A percentile compares a stretch with the other conserved stretches of the same genome.
These are phyloP conservation scores for Hydrocynus forskahlii DNA, from an alignment of 2,797 vertebrate species.

Conservation along the genomic window DNA sequence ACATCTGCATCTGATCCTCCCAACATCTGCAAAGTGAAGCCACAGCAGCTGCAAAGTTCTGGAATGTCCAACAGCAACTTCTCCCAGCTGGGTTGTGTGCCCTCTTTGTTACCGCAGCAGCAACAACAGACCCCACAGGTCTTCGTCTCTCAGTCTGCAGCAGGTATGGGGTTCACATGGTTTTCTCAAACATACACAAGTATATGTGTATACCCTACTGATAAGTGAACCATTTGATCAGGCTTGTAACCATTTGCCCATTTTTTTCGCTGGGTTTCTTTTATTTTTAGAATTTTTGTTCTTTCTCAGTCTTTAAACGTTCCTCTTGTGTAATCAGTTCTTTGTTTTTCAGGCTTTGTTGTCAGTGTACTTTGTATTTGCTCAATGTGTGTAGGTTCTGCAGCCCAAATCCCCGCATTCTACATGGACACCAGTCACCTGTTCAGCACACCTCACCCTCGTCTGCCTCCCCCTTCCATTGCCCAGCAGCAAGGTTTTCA, in stretches of 20 bases:
- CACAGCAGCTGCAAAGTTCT: slow-evolving; percentile 91
- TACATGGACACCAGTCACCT: slow-evolving; percentile 99
- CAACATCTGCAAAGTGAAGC: slow-evolving; percentile 99
- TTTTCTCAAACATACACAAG: background rate
- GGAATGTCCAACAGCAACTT: slow-evolving; percentile 82
- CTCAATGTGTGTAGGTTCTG: slow-evolving; percentile 73
- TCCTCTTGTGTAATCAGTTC: background rate
- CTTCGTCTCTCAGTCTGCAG: slow-evolving; percentile 97
- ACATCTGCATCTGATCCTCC: slow-evolving; percentile 95
- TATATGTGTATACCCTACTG: too few relatives aligned
- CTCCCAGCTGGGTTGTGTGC: slow-evolving; percentile 94
- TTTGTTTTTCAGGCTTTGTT: background rate
- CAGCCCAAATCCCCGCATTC: slow-evolving; percentile 96
- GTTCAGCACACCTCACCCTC: slow-evolving; percentile 93
- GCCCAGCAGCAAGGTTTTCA: slow-evolving; percentile 97
- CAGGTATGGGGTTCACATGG: slow-evolving; percentile 80
- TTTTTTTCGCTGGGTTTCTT: too few relatives aligned
- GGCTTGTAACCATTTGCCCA: too few relatives aligned
- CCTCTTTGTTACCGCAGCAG: slow-evolving; percentile 91
- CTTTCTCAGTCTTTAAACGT: background rate
- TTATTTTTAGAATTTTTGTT: too few relatives aligned
- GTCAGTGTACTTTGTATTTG: slow-evolving; percentile 31
- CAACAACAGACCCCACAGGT: slow-evolving; percentile 93
- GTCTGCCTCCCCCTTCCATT: slow-evolving; percentile 91
- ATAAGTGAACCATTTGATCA: too few relatives aligned